A percentile compares a stretch with the other conserved stretches of the same genome.
Evolutionary conservation across 2,113 vertebrate species (phyloP).

Genomic region (Ramphastos sulfuratus): DNA sequence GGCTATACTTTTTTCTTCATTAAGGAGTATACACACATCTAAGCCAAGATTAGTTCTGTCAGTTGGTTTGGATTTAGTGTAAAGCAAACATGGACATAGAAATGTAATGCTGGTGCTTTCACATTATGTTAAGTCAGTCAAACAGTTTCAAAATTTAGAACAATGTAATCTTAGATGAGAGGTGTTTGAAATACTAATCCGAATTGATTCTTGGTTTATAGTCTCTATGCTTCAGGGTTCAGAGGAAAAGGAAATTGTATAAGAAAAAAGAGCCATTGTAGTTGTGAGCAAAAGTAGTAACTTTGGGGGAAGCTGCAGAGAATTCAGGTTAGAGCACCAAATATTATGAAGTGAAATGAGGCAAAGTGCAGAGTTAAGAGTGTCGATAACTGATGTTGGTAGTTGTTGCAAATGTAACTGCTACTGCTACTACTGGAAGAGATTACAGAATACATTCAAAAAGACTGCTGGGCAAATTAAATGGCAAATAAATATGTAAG

Average conservation of each 20-base stretch:
- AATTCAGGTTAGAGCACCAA: neutral
- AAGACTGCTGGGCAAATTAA: neutral
- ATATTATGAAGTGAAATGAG: neutral
- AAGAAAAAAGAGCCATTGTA: neutral
- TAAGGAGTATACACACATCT: neutral
- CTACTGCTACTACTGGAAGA: neutral
- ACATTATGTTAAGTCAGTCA: neutral
- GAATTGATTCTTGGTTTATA: neutral
- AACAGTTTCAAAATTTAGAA: neutral
- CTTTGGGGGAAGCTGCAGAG: neutral
- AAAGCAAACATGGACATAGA: neutral
- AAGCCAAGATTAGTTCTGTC: neutral
- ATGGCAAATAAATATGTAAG: neutral
- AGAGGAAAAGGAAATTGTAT: neutral
- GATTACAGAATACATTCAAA: neutral
- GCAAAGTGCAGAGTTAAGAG: neutral
- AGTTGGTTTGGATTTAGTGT: neutral
- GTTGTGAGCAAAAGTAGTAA: neutral
- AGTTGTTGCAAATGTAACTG: neutral
- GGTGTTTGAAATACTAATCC: neutral
- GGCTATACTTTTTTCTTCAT: neutral
- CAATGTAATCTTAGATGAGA: neutral
- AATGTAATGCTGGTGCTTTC: neutral
- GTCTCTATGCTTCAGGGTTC: neutral
- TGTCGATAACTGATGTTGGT: neutral